A percentile compares a stretch with the other conserved stretches of the same genome.
phyloP scores from a whole-genome alignment of 2,797 vertebrate genomes.

The Falco naumanni region DNA sequence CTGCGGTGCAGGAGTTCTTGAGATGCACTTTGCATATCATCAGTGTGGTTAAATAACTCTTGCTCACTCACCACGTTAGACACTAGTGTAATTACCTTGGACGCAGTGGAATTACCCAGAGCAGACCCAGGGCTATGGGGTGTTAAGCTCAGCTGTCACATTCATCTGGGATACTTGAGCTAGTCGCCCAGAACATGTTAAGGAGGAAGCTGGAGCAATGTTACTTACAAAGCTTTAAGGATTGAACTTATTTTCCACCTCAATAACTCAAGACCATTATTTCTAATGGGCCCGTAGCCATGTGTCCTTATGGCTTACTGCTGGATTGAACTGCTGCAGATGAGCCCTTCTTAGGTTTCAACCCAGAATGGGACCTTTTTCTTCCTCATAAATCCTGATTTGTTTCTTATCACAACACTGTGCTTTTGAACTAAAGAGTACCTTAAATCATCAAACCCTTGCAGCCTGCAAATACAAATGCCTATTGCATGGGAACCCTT shows the following conservation, averaged over 20 bases:
- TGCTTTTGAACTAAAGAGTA: not conserved
- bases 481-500: not conserved
- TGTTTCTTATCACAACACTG: not conserved
- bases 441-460: not conserved
- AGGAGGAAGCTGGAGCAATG: not conserved
- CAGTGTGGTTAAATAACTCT: not conserved
- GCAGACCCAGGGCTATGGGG: not conserved
- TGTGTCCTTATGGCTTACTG: not conserved
- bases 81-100: not conserved
- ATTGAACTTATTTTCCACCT: constrained; percentile 24
- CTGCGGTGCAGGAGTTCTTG: not conserved
- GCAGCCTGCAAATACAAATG: not conserved
- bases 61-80: not conserved
- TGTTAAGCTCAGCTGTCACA: not conserved
- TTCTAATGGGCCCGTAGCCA: not conserved
- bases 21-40: not conserved
- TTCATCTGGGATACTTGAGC: not conserved
- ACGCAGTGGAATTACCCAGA: not conserved
- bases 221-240: not conserved
- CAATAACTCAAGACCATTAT: constrained; percentile 5
- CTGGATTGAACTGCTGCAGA: not conserved
- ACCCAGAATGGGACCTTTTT: not conserved
- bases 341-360: not conserved
- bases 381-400: not conserved
- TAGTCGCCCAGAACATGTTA: not conserved